Evolutionary conservation across 23 tunicate genomes (phyloP), one percentile per base, ranked within the genome.

Genomic region (Pegea sp.): DNA sequence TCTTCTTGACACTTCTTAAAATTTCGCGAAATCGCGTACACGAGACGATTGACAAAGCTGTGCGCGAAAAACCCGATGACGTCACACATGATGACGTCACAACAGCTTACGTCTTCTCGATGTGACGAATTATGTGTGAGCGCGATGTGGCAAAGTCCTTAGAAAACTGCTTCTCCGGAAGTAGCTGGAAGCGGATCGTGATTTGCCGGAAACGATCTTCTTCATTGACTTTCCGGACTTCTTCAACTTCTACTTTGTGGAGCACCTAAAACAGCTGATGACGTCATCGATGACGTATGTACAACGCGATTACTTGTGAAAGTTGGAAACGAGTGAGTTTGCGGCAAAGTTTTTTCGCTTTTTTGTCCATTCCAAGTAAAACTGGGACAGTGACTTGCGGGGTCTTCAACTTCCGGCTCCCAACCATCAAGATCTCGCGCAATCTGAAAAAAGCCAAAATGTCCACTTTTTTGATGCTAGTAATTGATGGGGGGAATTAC

Each of bases 361-460:
- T 19, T 30, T 56, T 59, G n/a, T 61, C 44, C 26, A 30, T 28
- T 1, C 67, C 81, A 5, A 49, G 63, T 2, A 3, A 25, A 0
- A 89, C 88, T 26, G 98, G 98, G 53, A 89, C 75, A 4, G 78
- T 62, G 29, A 89, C 49, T 21, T 67, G 76, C 16, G 98, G 98
- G 13, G 98, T 89, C 22, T 73, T 69, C 59, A 81, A 61, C n/a
- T 64, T 49, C 28, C 56, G 61, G 27, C 59, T 29, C 8, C 73
- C 78, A n/a, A 53, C 57, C 98, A 89, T 78, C 34, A 89, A 44
- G 28, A 89, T 77, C 51, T 89, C 98, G 30, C 90, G 80, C 52
- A 89, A 31, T 42, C 98, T 80, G 59, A 2, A 44, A 8, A 20
- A 24, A 28, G 24, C n/a, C n/a, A n/a, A n/a, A n/a, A n/a, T n/a